Base-by-base conservation (phyloP, 2,888 invertebrate species). In the Dinocampus coccinellae region DNA sequence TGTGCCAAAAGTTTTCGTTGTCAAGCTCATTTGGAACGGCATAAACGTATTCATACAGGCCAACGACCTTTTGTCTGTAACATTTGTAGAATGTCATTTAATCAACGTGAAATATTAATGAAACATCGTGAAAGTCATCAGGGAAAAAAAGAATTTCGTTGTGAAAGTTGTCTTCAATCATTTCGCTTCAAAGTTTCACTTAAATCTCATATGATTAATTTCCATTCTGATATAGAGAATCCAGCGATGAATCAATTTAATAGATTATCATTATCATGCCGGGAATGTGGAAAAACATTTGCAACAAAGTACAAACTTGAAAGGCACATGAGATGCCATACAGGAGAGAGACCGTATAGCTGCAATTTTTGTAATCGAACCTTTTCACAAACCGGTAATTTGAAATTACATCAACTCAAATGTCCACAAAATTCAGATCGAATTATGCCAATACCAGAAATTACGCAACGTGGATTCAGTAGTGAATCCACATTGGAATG, bases 1-100 rank as follows among this genome's bases (percentile, higher is more conserved):
- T 91, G 91, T 79, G 88, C 88, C 0, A 91, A 91, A 80, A 89
- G 88, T 73, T 91, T 91, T 81, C 89, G 90, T 7, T 87, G 90
- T 69, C 90, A 89, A 79, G 90, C 91, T 73, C 90, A 91, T 75
- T 84, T 91, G 69, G 90, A 90, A 1, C 85, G 90, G 29, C 91
- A 91, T 81, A 89, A 89, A 78, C 81, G 89, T 47, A 90, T 90
- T 75, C 90, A 90, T 79, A 89, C 90, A 3, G 90, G 90, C 16
- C 84, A 89, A 29, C 84, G 90, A 65, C 90, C 92, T 29, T 92
- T 90, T 79, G 86, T 90, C 7, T 92, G 92, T 76, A 77, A 83
- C 69, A 82, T 86, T 53, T 87, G 85, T 61, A 78, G 80, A 73
- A 84, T 85, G 84, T 83, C 85, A 3, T 86, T 86, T 68, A 86